A percentile compares a stretch with the other conserved stretches of the same genome.
phyloP scores from a whole-genome alignment of 1,140 invertebrate species.

The Triops longicaudatus region DNA sequence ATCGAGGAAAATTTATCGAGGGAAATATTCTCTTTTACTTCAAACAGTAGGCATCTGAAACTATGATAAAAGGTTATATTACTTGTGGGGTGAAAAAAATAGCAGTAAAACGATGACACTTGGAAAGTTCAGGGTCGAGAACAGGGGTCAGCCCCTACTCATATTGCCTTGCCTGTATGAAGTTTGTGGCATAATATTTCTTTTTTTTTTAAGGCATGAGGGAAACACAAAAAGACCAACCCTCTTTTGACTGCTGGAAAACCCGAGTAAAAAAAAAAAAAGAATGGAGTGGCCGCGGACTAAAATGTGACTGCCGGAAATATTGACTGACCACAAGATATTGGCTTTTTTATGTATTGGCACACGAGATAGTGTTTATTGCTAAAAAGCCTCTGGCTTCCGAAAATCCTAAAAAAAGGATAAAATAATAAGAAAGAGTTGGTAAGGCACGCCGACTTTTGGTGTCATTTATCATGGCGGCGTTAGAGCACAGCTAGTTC shows the following conservation, averaged over 20 bases:
- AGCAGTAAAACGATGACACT: background rate
- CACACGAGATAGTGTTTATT: background rate
- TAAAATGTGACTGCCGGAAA: background rate
- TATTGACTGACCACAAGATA: constrained; percentile 12
- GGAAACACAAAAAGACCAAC: background rate
- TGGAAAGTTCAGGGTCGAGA: background rate
- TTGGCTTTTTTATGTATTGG: constrained; percentile 12
- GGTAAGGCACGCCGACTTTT: background rate
- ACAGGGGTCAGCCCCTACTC: background rate
- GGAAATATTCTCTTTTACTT: background rate
- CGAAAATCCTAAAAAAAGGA: background rate
- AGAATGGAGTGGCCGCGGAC: background rate
- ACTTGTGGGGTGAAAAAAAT: background rate
- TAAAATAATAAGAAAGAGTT: background rate
- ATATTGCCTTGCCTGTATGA: background rate
- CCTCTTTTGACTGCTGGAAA: background rate
- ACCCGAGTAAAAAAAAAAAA: background rate
- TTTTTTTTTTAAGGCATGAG: background rate
- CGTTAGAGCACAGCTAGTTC: background rate
- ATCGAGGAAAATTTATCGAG: too few relatives aligned
- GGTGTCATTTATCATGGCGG: background rate
- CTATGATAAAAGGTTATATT: constrained; percentile 3
- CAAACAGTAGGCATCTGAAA: background rate
- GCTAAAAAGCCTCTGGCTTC: background rate
- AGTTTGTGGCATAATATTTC: background rate